Percentiles rank a stretch among this genome's conserved stretches.
phyloP scores from a whole-genome alignment of 2,113 vertebrate species.

The Stegastes partitus region DNA sequence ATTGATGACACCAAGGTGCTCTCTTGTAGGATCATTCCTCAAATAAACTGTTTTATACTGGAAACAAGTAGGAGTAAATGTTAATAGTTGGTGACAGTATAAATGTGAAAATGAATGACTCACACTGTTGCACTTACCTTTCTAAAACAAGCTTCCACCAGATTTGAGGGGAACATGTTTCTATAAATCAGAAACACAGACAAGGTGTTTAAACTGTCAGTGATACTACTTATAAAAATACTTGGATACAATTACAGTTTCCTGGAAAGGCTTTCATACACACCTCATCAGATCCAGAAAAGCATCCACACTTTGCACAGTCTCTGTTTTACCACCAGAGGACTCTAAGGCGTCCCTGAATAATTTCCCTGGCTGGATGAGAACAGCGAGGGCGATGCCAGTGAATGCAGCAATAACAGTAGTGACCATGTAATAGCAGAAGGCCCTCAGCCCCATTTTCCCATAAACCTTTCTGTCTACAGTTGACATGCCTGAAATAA shows the following conservation, averaged over 20 bases:
- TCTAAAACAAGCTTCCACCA: conserved; percentile 95
- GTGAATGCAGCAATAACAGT: conserved; percentile 79
- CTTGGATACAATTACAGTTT: not conserved
- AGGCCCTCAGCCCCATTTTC: conserved; percentile 75
- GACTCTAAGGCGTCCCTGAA: conserved; percentile 54
- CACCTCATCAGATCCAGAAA: conserved; percentile 88
- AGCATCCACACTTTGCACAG: conserved; percentile 86
- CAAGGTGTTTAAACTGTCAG: no score
- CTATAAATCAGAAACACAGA: conserved; percentile 73
- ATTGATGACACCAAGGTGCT: not conserved
- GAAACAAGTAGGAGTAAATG: not conserved
- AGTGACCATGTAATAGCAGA: conserved; percentile 88
- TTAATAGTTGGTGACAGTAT: not conserved
- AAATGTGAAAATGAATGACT: conserved; percentile 12
- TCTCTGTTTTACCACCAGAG: conserved; percentile 80
- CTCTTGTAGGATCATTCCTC: conserved; percentile 46
- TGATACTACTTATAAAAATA: no score
- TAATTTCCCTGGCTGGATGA: conserved; percentile 51
- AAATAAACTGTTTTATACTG: conserved; percentile 90
- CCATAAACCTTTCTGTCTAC: conserved; percentile 29
- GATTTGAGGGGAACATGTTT: conserved; percentile 94
- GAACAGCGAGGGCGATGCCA: conserved; percentile 87
- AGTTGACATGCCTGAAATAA: conserved; percentile 35
- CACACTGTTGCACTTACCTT: conserved; percentile 84
- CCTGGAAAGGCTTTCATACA: not conserved